A percentile compares a stretch with the other conserved stretches of the same genome.
Conservation (phyloP, 2,888 invertebrate species). For the Epicampocera succincta region DNA sequence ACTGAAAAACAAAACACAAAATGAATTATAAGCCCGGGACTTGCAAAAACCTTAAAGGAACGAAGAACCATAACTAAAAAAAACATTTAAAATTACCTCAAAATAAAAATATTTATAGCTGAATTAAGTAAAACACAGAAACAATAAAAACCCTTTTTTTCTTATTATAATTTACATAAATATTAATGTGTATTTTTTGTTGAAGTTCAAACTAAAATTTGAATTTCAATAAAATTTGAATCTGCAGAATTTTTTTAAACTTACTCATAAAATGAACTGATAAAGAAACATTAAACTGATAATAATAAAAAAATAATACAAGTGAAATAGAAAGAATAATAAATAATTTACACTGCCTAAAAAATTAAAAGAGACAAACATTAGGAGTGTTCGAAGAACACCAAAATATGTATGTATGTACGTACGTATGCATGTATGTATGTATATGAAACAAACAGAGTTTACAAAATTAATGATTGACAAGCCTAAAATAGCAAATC, state of each 20-base stretch:
- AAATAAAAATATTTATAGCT: constrained; percentile 45
- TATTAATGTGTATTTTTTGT: constrained; percentile 39
- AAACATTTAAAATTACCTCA: constrained; percentile 66
- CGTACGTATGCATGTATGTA: no score
- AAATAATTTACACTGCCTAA: constrained; percentile 63
- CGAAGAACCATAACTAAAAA: constrained; percentile 60
- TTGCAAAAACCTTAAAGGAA: constrained; percentile 60
- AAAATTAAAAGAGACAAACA: constrained; percentile 46
- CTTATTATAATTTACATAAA: constrained; percentile 42
- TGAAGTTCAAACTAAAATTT: constrained; percentile 36
- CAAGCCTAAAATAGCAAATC: constrained; percentile 35
- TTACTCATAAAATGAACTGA: constrained; percentile 57
- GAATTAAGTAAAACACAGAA: constrained; percentile 56
- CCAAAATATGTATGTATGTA: no score
- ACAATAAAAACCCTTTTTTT: constrained; percentile 23
- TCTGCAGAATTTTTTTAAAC: constrained; percentile 26
- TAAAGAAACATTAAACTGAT: constrained; percentile 66
- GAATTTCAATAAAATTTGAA: constrained; percentile 11
- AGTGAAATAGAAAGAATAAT: constrained; percentile 49
- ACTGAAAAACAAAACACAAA: constrained; percentile 24
- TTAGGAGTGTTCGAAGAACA: not conserved
- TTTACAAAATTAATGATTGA: constrained; percentile 53
- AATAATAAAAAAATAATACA: constrained; percentile 47
- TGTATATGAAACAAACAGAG: constrained; percentile 11
- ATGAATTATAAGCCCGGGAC: constrained; percentile 58